phyloP scores from a whole-genome alignment of 2,888 invertebrate species.

The Netelia inedita region DNA sequence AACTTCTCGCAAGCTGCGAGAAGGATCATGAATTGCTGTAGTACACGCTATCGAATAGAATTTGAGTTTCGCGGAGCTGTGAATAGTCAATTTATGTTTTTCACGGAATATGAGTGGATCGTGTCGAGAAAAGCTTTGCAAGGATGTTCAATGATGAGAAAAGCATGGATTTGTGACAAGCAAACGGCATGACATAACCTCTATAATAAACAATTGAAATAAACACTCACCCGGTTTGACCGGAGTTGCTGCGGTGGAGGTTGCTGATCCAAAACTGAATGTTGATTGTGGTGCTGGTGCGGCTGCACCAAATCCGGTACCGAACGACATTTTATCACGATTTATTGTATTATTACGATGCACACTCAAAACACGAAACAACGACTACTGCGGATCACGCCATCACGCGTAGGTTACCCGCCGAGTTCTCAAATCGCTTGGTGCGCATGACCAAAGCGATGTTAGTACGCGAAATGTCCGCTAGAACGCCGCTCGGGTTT shows the following conservation, averaged over 20 bases:
- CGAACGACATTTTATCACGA: constrained; percentile 80
- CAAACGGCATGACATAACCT: constrained; percentile 62
- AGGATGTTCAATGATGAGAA: background rate
- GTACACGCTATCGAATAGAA: background rate
- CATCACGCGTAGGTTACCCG: constrained; percentile 44
- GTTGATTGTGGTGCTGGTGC: constrained; percentile 86
- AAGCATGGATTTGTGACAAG: constrained; percentile 29
- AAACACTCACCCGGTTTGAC: constrained; percentile 80
- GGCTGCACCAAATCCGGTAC: constrained; percentile 85
- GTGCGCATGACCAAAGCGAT: constrained; percentile 23
- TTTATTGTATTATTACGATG: constrained; percentile 39
- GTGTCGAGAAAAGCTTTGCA: background rate
- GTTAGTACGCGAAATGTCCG: constrained; percentile 22
- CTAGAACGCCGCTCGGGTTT: background rate
- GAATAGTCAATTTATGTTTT: background rate
- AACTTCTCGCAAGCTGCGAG: background rate
- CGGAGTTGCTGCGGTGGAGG: constrained; percentile 82
- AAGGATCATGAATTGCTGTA: background rate
- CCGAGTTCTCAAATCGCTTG: constrained; percentile 18
- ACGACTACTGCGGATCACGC: constrained; percentile 38
- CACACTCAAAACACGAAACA: constrained; percentile 36
- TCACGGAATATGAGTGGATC: background rate
- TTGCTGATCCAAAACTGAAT: constrained; percentile 84
- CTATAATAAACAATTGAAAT: constrained; percentile 64
- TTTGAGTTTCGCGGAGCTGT: background rate